Evolutionary conservation across 2,113 vertebrate genomes (phyloP), one percentile per base, ranked within the genome.

Genomic region (Pimephales promelas): DNA sequence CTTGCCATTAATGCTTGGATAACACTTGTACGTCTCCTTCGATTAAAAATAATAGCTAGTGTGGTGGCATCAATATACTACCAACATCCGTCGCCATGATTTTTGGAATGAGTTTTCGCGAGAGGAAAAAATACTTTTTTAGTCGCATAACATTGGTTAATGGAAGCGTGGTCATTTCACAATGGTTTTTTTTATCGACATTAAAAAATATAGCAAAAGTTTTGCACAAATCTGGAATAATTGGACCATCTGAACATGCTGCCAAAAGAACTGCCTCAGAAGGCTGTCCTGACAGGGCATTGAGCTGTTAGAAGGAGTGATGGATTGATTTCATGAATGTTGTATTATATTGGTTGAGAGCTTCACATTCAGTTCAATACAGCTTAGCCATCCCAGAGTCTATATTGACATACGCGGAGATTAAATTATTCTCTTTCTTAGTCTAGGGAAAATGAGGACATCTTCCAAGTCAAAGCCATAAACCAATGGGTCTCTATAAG

Each of bases 291-390:
- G 31, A 9, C 31, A 22, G 31, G 31, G 8, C 18, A 68, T 36
- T 68, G 31, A 68, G 64, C 62, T 36, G 64, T 68, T 36, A 36
- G 31, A 68, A 5, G 3, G 8, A 36, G 8, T 66, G 64, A 22
- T 36, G 0, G 9, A 68, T 68, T 36, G 64, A 71, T 71, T 71
- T 45, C 68, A 68, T 68, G 18, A 68, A 68, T 71, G 22, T 45
- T 71, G 36, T 13, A 43, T 71, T 43, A 71, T 71, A 71, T 71
- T 71, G 36, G 36, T 24, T 70, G 36, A 71, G 68, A 71, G 2
- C 68, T n/a, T 71, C 68, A 24, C 68, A 71, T 71, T 71, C 68
- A 71, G 22, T 24, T 71, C 22, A 45, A 43, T 71, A 71, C 68
- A 71, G 10, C 68, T 57, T 20, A 57, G 10, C 73, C 36, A 31